phyloP scores from a whole-genome alignment of 1,140 invertebrate species.

The Leptinotarsa texana region DNA sequence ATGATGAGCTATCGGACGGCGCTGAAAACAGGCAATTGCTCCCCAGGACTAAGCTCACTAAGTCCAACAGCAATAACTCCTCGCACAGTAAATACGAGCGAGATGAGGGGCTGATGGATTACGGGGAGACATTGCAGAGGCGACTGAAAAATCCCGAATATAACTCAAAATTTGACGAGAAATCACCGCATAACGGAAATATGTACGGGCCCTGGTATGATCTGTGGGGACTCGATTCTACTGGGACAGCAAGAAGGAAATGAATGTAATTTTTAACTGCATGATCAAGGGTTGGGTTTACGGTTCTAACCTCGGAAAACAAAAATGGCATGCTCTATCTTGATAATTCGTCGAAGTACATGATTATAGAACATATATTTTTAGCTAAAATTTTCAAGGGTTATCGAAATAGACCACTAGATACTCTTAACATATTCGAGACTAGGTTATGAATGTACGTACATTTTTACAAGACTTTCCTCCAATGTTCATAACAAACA shows the following conservation, averaged over 20 bases:
- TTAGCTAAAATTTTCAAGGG: too few relatives aligned
- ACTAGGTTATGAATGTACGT: too few relatives aligned
- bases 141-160: conserved; percentile 57
- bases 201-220: conserved; percentile 88
- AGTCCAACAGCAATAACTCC: conserved; percentile 61
- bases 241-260: conserved; percentile 54
- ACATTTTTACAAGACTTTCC: too few relatives aligned
- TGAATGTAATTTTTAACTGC: conserved; percentile 5
- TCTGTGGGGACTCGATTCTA: conserved; percentile 73
- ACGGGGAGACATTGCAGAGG: conserved; percentile 55
- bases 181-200: conserved; percentile 62
- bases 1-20: conserved; percentile 62
- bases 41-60: conserved; percentile 71
- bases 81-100: conserved; percentile 44
- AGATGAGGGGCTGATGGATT: conserved; percentile 57
- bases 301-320: too few relatives aligned
- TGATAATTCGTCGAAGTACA: too few relatives aligned
- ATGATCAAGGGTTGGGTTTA: background rate
- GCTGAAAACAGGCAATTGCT: conserved; percentile 65
- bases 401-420: too few relatives aligned
- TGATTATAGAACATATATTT: too few relatives aligned
- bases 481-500: too few relatives aligned
- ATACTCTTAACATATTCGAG: too few relatives aligned
- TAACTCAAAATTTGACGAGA: conserved; percentile 60
- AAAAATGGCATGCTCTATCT: too few relatives aligned